Evolutionary conservation across 2,797 vertebrate genomes (phyloP).

Genomic region (Phoebastria nigripes): DNA sequence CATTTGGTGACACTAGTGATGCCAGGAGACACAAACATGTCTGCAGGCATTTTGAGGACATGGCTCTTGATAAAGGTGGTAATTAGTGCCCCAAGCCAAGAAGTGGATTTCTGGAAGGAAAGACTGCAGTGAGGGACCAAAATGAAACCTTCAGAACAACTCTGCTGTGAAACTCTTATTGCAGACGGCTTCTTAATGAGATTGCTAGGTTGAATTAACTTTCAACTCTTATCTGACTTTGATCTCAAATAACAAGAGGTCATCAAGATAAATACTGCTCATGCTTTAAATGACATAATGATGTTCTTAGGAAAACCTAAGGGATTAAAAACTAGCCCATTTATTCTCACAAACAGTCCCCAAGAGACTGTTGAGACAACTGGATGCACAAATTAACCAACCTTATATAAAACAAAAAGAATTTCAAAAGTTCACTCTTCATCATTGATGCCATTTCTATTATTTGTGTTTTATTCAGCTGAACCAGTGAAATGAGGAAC

Average conservation of each 20-base stretch:
- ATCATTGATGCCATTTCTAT: not conserved
- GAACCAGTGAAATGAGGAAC: not conserved
- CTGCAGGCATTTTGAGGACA: not conserved
- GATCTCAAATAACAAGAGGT: conserved; percentile 2
- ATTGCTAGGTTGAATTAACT: not conserved
- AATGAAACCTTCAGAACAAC: not conserved
- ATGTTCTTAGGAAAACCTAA: not conserved
- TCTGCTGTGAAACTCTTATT: not conserved
- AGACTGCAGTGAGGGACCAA: not conserved
- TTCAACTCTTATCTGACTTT: conserved; percentile 30
- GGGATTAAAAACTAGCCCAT: not conserved
- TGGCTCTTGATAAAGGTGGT: not conserved
- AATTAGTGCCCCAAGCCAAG: not conserved
- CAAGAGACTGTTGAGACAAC: not conserved
- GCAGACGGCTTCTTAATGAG: not conserved
- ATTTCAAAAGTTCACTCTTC: not conserved
- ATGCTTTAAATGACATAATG: not conserved
- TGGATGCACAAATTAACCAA: not conserved
- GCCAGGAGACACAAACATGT: not conserved
- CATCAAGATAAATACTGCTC: conserved; percentile 11
- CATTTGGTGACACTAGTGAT: not conserved
- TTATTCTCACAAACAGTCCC: not conserved
- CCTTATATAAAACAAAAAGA: not conserved
- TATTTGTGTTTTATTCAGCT: not conserved
- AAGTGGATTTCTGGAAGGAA: not conserved